Evolutionary conservation across 2,888 invertebrate species (phyloP).

Genomic region (Eupithecia exiguata): DNA sequence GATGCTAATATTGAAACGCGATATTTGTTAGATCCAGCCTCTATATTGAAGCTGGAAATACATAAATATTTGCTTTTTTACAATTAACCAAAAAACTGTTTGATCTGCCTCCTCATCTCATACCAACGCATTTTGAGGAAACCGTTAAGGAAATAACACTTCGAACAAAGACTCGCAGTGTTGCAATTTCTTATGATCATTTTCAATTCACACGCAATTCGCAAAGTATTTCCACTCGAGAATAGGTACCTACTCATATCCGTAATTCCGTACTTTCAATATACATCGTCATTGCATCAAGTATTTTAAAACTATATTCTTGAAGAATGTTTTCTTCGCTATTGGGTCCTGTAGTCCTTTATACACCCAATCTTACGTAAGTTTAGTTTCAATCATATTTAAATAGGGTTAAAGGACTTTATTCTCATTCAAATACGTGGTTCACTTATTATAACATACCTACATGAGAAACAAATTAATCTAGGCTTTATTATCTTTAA

Average conservation of each 20-base stretch:
- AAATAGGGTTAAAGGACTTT: background rate
- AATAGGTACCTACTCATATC: background rate
- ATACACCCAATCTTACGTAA: background rate
- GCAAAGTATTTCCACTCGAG: background rate
- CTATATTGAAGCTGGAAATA: background rate
- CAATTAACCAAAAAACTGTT: background rate
- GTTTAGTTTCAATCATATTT: background rate
- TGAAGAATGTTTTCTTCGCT: background rate
- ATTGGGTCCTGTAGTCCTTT: background rate
- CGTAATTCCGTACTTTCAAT: background rate
- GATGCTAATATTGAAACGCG: background rate
- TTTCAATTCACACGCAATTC: constrained; percentile 1
- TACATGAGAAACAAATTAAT: no score
- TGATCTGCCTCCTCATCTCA: background rate
- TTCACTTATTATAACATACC: no score
- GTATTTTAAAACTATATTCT: background rate
- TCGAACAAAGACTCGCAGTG: background rate
- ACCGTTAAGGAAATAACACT: background rate
- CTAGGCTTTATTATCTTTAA: no score
- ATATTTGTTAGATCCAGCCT: constrained; percentile 2
- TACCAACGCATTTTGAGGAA: constrained; percentile 2
- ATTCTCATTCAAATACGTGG: no score
- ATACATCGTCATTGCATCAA: background rate
- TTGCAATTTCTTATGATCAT: constrained; percentile 4
- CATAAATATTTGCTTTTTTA: constrained; percentile 1